Evolutionary conservation across 2,888 invertebrate genomes (phyloP), one percentile per base, ranked within the genome.

Genomic region (Coelinius sp.): DNA sequence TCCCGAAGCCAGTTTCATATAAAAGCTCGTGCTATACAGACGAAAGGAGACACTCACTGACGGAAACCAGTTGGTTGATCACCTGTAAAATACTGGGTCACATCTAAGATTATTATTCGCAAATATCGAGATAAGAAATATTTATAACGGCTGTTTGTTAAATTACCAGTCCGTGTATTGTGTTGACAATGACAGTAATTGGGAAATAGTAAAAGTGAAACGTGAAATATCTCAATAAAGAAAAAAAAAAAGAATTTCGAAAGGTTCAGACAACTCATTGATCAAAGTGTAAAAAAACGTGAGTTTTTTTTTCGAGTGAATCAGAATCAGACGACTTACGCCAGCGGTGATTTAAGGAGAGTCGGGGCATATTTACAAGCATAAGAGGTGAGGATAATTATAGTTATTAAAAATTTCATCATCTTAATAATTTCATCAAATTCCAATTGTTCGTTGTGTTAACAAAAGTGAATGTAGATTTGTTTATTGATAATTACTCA

Each of bases 11-110:
- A 79, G 81, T 79, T 80, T 81, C 76, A 81, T 85, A 85, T 85
- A 85, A 84, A 84, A 85, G 85, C 82, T 81, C 80, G 75, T 69
- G 79, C 72, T 76, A 78, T 82, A 75, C 82, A 78, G 82, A 82
- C 82, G 76, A 78, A 78, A 82, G 77, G 76, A 82, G 81, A 76
- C 84, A 85, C 78, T 85, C 81, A 84, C 79, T 77, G 77, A 77
- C 76, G 76, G 65, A 74, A 71, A 74, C 78, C 76, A 74, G 75
- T 49, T 73, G 71, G 73, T 73, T 65, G 75, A 73, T 76, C 70
- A 70, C 53, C 64, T 49, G 49, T 68, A 14, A 73, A n/a, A 41
- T 41, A 44, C 17, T 70, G 41, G 64, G 68, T 53, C 27, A 68
- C 64, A 69, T 46, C 22, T n/a, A 20, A 64, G 56, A 31, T 35